Evolutionary conservation across 2,797 vertebrate genomes (phyloP), one percentile per base, ranked within the genome.

Genomic region (Rhinichthys osculus): DNA sequence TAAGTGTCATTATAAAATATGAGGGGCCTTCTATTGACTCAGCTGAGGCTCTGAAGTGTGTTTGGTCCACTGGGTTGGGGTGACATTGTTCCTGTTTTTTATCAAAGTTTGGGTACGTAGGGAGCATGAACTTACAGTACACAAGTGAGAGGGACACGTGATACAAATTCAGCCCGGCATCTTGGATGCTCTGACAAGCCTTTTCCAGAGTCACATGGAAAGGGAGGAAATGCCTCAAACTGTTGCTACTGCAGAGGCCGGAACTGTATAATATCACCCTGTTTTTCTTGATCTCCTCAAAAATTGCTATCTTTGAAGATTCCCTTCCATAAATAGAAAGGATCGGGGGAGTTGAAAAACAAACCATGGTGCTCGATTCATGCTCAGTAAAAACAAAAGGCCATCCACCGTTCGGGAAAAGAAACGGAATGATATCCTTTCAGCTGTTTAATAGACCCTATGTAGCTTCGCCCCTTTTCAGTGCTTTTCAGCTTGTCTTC

Each of bases 1-100:
- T 78, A 82, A 57, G 71, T 71, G 71, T 85, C 80, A 67, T 88
- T 86, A 87, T 69, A 77, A 85, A 88, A 88, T 47, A 21, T 6
- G 1, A 74, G 52, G 50, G 73, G 44, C 47, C 21, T 70, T 62
- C 54, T 91, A 88, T 90, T 91, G 89, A 86, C 83, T 89, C 89
- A 90, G 90, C 88, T 90, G 89, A 74, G 35, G 35, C 71, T 73
- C 72, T 81, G 33, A 87, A 73, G 40, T 64, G 67, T 64, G 83
- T 83, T 78, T 71, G 47, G 74, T 67, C 44, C 80, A 44, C 40
- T 38, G 86, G 81, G 73, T 78, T 19, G 30, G 64, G 72, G 47
- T 82, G 77, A 70, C 54, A 86, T 82, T 87, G 35, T 78, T 74
- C 35, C 73, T 83, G 64, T 82, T 87, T 89, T 85, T 84, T 40